These are phyloP conservation scores for Channa argus DNA, from an alignment of 2,113 vertebrate species.

Conservation along the genomic window DNA sequence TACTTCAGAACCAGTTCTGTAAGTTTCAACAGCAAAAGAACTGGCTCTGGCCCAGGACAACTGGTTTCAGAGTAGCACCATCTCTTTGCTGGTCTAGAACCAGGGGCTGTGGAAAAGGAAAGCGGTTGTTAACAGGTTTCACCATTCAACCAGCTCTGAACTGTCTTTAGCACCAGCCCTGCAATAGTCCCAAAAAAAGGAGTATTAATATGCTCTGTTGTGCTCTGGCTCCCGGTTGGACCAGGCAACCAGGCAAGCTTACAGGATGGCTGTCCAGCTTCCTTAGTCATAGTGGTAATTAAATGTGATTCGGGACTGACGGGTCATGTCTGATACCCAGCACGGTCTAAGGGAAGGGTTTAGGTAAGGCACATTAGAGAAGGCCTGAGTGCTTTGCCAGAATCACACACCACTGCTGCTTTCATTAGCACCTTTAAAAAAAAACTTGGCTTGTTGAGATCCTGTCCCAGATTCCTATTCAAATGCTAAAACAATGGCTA, in stretches of 20 bases:
- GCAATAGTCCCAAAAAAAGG: no score
- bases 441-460: slow-evolving; percentile 32
- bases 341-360: slow-evolving; percentile 64
- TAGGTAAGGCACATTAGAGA: slow-evolving; percentile 61
- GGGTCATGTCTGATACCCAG: slow-evolving; percentile 75
- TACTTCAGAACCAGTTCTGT: no score
- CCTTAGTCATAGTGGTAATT: slow-evolving; percentile 80
- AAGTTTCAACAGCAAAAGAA: no score
- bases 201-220: slow-evolving; percentile 46
- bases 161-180: no score
- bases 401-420: slow-evolving; percentile 27
- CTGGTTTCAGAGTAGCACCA: no score
- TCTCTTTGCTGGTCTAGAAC: no score
- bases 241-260: slow-evolving; percentile 18
- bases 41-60: no score
- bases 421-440: slow-evolving; percentile 63
- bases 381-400: slow-evolving; percentile 36
- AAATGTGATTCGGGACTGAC: slow-evolving; percentile 69
- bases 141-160: no score
- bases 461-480: slow-evolving; percentile 32
- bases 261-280: slow-evolving; percentile 57
- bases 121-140: no score
- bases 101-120: no score
- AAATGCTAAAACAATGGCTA: slow-evolving; percentile 51
- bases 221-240: slow-evolving; percentile 55